phyloP scores from a whole-genome alignment of 2,888 invertebrate genomes.

The Anthrax anthrax region DNA sequence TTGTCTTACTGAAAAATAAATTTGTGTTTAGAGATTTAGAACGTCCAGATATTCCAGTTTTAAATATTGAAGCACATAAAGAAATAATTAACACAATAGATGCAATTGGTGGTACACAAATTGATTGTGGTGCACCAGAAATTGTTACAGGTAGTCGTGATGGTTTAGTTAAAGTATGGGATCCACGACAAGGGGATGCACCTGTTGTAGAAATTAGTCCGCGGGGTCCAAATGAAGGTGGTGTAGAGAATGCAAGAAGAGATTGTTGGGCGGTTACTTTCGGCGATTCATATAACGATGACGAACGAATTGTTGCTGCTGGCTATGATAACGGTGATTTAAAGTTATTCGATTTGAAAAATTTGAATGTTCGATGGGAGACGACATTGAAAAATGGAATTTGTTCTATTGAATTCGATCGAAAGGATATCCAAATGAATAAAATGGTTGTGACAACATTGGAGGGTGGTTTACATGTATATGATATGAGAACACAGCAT shows the following conservation, averaged over 20 bases:
- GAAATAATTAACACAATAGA: slow-evolving; percentile 85
- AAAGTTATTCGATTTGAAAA: slow-evolving; percentile 80
- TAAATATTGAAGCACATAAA: slow-evolving; percentile 63
- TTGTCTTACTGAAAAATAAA: slow-evolving; percentile 1
- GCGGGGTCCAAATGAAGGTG: slow-evolving; percentile 25
- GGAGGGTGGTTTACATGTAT: slow-evolving; percentile 80
- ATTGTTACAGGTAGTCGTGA: slow-evolving; percentile 88
- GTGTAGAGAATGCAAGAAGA: slow-evolving; percentile 43
- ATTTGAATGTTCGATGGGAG: slow-evolving; percentile 78
- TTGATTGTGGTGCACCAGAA: slow-evolving; percentile 86
- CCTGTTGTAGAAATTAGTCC: slow-evolving; percentile 72
- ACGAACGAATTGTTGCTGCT: slow-evolving; percentile 74
- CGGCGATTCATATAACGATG: slow-evolving; percentile 76
- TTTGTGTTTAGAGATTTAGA: slow-evolving; percentile 65
- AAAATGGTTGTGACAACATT: slow-evolving; percentile 83
- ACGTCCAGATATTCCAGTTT: slow-evolving; percentile 53
- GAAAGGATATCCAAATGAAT: slow-evolving; percentile 89
- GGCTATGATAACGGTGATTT: slow-evolving; percentile 96
- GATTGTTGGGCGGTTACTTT: slow-evolving; percentile 94
- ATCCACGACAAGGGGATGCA: slow-evolving; percentile 72
- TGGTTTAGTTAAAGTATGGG: slow-evolving; percentile 93
- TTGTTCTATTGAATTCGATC: slow-evolving; percentile 78
- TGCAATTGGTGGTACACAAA: slow-evolving; percentile 69
- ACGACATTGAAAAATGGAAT: slow-evolving; percentile 85
- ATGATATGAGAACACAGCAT: slow-evolving; percentile 79